These are phyloP conservation scores for Epinotia demarniana DNA, from an alignment of 2,888 invertebrate genomes.

Conservation along the genomic window DNA sequence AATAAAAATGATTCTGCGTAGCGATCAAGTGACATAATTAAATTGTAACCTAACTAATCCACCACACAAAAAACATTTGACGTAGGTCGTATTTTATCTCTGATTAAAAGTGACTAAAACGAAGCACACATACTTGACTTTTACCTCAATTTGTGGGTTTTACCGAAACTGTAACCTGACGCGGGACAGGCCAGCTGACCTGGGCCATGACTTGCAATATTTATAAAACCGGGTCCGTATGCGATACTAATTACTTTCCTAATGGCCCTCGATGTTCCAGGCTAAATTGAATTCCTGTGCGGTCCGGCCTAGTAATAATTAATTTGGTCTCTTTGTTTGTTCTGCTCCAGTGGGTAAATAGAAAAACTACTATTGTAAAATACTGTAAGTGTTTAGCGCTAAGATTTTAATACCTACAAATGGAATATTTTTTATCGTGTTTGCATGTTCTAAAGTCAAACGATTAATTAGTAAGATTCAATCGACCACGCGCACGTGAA, in stretches of 20 bases:
- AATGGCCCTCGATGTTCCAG: constrained; percentile 55
- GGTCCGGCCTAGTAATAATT: constrained; percentile 45
- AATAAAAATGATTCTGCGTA: too few relatives aligned
- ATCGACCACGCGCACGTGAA: too few relatives aligned
- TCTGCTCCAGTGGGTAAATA: not conserved
- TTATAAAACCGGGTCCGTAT: constrained; percentile 59
- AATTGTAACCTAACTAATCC: too few relatives aligned
- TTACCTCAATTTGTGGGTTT: constrained; percentile 12
- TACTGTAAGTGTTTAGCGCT: not conserved
- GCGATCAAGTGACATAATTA: too few relatives aligned
- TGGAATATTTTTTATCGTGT: not conserved
- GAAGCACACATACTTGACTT: not conserved
- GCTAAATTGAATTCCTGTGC: constrained; percentile 54
- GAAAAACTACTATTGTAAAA: not conserved
- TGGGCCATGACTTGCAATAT: constrained; percentile 63
- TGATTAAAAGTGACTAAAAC: not conserved
- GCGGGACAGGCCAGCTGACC: not conserved
- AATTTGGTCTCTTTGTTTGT: constrained; percentile 11
- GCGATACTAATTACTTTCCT: constrained; percentile 66
- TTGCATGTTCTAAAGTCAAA: too few relatives aligned
- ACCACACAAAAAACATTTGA: too few relatives aligned
- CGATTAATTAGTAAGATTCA: too few relatives aligned
- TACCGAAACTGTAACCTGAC: constrained; percentile 25
- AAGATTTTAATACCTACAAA: not conserved
- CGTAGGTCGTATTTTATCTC: not conserved